These are phyloP conservation scores for Uromys caudimaculatus DNA, from an alignment of 2,797 vertebrate species.

Conservation along the genomic window DNA sequence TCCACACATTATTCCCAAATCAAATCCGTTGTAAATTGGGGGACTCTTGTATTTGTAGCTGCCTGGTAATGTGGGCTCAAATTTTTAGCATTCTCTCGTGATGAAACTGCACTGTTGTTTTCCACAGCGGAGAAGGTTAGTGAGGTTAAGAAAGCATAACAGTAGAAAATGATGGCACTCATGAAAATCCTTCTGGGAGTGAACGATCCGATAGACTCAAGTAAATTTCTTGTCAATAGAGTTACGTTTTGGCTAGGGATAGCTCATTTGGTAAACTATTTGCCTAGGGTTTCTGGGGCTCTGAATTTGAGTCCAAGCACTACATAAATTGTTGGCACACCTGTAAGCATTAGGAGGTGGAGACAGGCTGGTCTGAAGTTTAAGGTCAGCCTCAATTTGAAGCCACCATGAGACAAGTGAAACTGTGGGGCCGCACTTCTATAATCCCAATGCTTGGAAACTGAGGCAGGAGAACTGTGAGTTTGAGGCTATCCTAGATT, in stretches of 20 bases:
- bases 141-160: neutral
- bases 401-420: neutral
- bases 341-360: neutral
- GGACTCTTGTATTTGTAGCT: neutral
- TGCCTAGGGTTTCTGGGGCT: neutral
- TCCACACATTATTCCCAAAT: neutral
- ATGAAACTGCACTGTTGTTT: neutral
- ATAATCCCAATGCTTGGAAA: neutral
- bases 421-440: neutral
- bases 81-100: neutral
- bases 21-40: neutral
- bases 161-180: neutral
- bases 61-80: neutral
- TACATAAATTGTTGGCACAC: neutral
- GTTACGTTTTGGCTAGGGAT: neutral
- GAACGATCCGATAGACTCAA: neutral
- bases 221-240: constrained; percentile 4
- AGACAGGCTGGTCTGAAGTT: neutral
- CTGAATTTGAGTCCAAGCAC: neutral
- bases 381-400: neutral
- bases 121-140: neutral
- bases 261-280: neutral
- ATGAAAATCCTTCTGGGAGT: neutral
- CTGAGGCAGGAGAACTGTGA: neutral
- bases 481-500: neutral